Conservation (phyloP, 2,113 vertebrate genomes). For the Sterrhoptilus dennistouni region DNA sequence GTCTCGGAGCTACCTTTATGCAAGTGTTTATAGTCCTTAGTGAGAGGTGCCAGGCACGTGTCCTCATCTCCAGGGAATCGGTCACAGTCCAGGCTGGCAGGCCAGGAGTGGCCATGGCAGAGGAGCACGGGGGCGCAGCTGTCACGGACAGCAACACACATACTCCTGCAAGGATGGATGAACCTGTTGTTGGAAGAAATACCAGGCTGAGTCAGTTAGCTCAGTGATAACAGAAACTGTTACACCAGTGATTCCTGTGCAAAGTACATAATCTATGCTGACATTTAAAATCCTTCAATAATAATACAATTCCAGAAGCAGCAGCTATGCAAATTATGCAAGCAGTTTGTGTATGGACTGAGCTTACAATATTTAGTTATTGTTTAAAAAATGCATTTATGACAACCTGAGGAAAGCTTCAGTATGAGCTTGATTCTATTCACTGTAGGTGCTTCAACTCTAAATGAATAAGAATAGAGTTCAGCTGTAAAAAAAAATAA, state of each 20-base stretch:
- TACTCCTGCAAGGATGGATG: conserved; percentile 85
- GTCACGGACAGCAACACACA: conserved; percentile 82
- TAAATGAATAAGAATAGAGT: neutral
- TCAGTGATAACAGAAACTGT: neutral
- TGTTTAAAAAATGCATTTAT: neutral
- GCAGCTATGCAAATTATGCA: neutral
- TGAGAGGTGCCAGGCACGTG: conserved; percentile 78
- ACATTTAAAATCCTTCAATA: neutral
- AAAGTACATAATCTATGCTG: neutral
- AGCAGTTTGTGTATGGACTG: neutral
- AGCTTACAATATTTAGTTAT: neutral
- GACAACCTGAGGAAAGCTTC: neutral
- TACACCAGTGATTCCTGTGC: neutral
- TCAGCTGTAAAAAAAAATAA: neutral
- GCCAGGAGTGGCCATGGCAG: conserved; percentile 85
- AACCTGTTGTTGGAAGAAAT: conserved; percentile 71
- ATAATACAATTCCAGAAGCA: neutral
- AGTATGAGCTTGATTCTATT: neutral
- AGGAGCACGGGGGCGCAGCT: conserved; percentile 81
- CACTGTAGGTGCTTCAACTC: neutral
- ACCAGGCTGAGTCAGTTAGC: neutral
- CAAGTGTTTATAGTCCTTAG: conserved; percentile 69
- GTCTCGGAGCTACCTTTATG: conserved; percentile 76
- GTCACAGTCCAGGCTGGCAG: conserved; percentile 79
- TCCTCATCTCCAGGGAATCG: conserved; percentile 84